Base-by-base conservation (phyloP, 2,888 invertebrate genomes). In the Ophion slaviceki region DNA sequence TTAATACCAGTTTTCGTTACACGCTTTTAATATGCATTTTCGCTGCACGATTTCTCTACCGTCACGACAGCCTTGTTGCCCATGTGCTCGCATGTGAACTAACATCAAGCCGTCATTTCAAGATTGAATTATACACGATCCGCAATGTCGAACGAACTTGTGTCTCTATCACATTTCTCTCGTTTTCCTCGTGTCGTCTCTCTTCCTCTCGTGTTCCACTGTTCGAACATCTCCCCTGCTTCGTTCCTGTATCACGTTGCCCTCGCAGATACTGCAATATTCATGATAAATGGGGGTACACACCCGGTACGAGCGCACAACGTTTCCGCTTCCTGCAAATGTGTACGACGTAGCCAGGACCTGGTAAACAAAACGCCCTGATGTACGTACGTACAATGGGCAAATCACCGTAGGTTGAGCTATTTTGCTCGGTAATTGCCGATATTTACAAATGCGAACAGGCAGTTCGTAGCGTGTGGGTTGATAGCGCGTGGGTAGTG, bases 281-380 rank as follows among this genome's bases (percentile, higher is more conserved):
- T 88, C 86, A 85, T 89, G 88, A 89, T 89, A 87, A 88, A 89
- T 89, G 89, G 86, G 87, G 80, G 78, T 80, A 68, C 82, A 79
- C 88, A 86, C 78, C 80, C 86, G 87, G 86, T 71, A 80, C 83
- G 78, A 61, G 79, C 62, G 75, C 76, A 84, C 70, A 84, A 79
- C 82, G 57, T 53, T 77, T 83, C 62, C 47, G 70, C 77, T 79
- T 45, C n/a, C 68, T 62, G 20, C 17, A 28, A 61, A 62, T 64
- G 32, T 62, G 24, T 76, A 66, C 62, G 14, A 81, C 20, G 45
- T 67, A 67, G 10, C 53, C 53, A 57, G 57, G 57, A 59, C 3
- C 17, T 40, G 47, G 14, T 6, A 40, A 67, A 67, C 57, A 59
- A 59, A 77, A 59, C 17, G 59, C 57, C 59, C 36, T 68, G 68